These are phyloP conservation scores for Metaphire vulgaris DNA, from an alignment of 1,140 invertebrate species.

Conservation along the genomic window DNA sequence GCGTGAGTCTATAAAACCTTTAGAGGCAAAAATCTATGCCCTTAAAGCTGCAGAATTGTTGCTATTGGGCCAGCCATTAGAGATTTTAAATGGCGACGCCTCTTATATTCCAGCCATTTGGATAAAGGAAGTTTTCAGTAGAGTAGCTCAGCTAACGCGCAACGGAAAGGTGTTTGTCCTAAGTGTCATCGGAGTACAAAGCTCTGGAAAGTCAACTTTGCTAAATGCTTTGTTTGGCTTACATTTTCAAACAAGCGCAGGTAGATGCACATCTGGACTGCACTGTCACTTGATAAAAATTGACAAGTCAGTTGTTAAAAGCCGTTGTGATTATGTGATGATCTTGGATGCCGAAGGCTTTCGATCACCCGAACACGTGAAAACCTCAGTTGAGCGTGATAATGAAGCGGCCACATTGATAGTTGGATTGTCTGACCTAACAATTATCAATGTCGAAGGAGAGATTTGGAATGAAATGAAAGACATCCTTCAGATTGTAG, in stretches of 20 bases:
- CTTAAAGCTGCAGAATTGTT: slow-evolving; percentile 1
- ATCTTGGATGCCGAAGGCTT: slow-evolving; percentile 21
- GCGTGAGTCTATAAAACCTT: too few species aligned
- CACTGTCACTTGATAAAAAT: slow-evolving; percentile 3
- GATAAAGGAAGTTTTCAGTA: neutral
- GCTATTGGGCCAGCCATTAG: slow-evolving; percentile 6
- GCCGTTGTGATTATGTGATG: slow-evolving; percentile 13
- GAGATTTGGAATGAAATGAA: slow-evolving; percentile 19
- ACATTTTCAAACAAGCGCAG: slow-evolving; percentile 26
- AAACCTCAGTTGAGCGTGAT: neutral
- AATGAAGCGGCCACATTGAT: neutral
- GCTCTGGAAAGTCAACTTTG: slow-evolving; percentile 17
- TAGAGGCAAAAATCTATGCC: too few species aligned
- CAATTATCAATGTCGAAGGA: slow-evolving; percentile 7
- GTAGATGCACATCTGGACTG: slow-evolving; percentile 26
- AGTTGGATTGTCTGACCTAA: neutral
- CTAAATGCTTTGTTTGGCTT: slow-evolving; percentile 27
- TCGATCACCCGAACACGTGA: slow-evolving; percentile 7
- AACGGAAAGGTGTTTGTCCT: slow-evolving; percentile 10
- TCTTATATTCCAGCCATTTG: slow-evolving; percentile 1
- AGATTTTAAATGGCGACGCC: slow-evolving; percentile 11
- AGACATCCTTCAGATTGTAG: slow-evolving; percentile 22
- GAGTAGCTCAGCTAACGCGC: neutral
- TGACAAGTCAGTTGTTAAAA: neutral
- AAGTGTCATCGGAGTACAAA: neutral